A percentile compares a stretch with the other conserved stretches of the same genome.
Conservation (phyloP, 1,140 invertebrate species). For the Zaprionus tsacasi region DNA sequence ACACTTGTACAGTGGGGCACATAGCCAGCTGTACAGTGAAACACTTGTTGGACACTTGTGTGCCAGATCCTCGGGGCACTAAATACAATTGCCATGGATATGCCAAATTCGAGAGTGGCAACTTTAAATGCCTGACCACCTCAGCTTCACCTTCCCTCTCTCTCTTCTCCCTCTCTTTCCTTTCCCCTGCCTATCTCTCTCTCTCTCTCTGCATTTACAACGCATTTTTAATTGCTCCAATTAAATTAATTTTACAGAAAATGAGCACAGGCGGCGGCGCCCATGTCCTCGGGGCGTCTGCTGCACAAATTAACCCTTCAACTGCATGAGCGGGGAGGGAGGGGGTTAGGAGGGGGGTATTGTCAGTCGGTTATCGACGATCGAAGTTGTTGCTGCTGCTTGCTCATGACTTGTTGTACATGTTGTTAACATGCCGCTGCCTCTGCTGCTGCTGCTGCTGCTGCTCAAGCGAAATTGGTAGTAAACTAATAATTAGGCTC, state of each 20-base stretch:
- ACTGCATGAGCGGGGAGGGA: background rate
- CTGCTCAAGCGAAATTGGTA: conserved; percentile 63
- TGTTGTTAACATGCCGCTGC: conserved; percentile 68
- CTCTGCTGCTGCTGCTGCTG: background rate
- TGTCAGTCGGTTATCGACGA: conserved; percentile 37
- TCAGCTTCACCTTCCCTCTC: background rate
- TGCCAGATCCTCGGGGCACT: conserved; percentile 3
- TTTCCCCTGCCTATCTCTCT: background rate
- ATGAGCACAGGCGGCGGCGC: conserved; percentile 45
- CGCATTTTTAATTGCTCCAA: conserved; percentile 73
- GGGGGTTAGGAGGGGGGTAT: background rate
- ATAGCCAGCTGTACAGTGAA: background rate
- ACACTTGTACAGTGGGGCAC: background rate
- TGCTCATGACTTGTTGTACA: conserved; percentile 70
- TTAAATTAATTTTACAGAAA: conserved; percentile 80
- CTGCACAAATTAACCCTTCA: conserved; percentile 65
- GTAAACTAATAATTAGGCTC: conserved; percentile 80
- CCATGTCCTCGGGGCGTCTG: conserved; percentile 38
- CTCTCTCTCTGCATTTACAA: conserved; percentile 15
- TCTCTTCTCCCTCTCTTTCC: background rate
- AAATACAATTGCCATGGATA: background rate
- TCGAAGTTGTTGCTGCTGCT: conserved; percentile 29
- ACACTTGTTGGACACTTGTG: background rate
- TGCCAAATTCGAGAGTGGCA: background rate
- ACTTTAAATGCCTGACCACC: background rate